phyloP scores from a whole-genome alignment of 2,797 vertebrate genomes.

The Malacoraja senta region DNA sequence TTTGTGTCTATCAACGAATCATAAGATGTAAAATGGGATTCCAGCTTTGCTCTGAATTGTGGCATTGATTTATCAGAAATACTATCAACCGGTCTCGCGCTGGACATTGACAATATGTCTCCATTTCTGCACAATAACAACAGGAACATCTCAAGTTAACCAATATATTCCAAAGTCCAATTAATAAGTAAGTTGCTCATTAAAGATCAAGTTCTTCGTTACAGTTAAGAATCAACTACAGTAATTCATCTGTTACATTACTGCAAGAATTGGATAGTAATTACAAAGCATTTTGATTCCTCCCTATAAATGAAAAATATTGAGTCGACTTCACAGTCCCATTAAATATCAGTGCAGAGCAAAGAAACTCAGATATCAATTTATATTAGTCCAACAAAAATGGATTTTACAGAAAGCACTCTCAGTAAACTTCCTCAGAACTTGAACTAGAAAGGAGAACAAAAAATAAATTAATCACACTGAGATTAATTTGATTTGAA shows the following conservation, averaged over 20 bases:
- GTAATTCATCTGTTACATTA: not conserved
- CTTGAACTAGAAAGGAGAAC: not conserved
- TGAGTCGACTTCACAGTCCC: not conserved
- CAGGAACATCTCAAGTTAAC: not conserved
- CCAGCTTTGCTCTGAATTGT: not conserved
- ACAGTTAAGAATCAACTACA: not conserved
- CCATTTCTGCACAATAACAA: not conserved
- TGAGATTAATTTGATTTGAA: too few relatives aligned
- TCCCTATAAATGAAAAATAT: not conserved
- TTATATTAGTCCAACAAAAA: not conserved
- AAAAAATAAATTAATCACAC: not conserved
- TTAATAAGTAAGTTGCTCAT: not conserved
- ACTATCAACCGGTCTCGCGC: not conserved
- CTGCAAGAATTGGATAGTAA: not conserved
- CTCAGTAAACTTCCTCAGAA: not conserved
- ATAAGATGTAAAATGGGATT: not conserved
- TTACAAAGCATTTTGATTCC: not conserved
- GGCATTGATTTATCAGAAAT: conserved; percentile 5
- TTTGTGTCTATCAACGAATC: not conserved
- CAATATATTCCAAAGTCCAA: not conserved
- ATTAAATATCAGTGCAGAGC: not conserved
- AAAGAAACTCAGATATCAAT: not conserved
- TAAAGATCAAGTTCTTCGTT: too few relatives aligned
- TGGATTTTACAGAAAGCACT: not conserved
- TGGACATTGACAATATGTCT: not conserved